Evolutionary conservation across 92 coral and sea anemone genomes (phyloP), one percentile per base, ranked within the genome.

Genomic region (Chrysogorgia sp.): DNA sequence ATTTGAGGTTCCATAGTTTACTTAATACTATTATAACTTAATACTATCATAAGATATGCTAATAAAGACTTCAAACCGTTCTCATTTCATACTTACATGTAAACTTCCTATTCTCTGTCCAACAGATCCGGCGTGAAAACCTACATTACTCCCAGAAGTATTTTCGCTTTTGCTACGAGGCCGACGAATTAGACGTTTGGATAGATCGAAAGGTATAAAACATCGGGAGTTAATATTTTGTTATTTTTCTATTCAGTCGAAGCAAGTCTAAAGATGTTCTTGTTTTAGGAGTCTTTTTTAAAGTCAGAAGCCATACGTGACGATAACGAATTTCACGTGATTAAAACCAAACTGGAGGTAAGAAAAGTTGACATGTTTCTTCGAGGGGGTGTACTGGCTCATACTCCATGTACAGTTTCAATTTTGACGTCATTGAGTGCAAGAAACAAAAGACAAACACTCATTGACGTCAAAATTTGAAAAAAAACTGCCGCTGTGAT

Each of bases 171-270:
- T 83, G 94, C 58, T 90, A 85, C 32, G 98, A 93, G 47, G 81
- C 94, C 81, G 96, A 93, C 30, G 97, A 93, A 79, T 84, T 93
- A 40, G 98, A 91, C 49, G 57, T 74, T 14, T 93, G 98, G 98
- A 93, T 93, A 76, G 76, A 85, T 17, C 87, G 85, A 86, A 91
- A 91, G 88, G 97, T 92, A 41, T 2, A 62, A 24, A 77, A 14
- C 52, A 1, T 23, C 20, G 22, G 19, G 21, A 15, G 33, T 35
- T 47, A 22, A 19, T 58, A 67, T 31, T 31, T n/a, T 37, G 26
- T 79, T 71, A 66, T 56, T 65, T 19, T 81, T 50, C 76, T 81
- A 22, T 21, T 75, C 63, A 74, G 67, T n/a, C n/a, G n/a, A 55
- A 3, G 24, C 85, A 47, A 65, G 72, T 1, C 17, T 28, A 0